Evolutionary conservation across 2,797 vertebrate species (phyloP).

Genomic region (Micrastur ruficollis): DNA sequence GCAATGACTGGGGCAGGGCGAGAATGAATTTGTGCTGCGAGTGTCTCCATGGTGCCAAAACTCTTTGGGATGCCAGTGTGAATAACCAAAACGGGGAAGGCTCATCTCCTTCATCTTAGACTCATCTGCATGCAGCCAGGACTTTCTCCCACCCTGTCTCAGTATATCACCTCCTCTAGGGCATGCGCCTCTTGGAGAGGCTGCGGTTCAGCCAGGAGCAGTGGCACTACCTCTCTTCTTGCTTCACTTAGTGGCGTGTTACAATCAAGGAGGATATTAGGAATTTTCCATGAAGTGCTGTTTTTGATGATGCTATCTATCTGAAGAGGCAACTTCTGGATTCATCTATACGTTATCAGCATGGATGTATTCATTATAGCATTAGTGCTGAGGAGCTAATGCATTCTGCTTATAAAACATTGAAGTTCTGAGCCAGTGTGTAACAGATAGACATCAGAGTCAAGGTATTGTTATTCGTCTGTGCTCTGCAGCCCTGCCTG

Average conservation of each 20-base stretch:
- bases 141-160: not conserved
- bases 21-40: not conserved
- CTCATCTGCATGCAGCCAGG: not conserved
- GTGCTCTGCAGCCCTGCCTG: not conserved
- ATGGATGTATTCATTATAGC: not conserved
- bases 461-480: too few species aligned
- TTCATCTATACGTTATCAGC: not conserved
- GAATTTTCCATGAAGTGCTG: not conserved
- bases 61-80: not conserved
- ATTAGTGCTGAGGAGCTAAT: not conserved
- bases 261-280: not conserved
- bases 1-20: fast-evolving
- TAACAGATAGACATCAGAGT: not conserved
- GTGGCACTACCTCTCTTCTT: not conserved
- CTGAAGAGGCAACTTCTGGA: not conserved
- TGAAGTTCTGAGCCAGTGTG: not conserved
- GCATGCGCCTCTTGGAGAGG: fast-evolving
- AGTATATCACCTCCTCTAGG: not conserved
- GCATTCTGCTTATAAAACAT: not conserved
- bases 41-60: not conserved
- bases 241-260: not conserved
- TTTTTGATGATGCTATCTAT: not conserved
- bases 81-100: not conserved
- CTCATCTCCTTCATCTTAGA: not conserved
- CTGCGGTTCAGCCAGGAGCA: not conserved